These are phyloP conservation scores for Oenanthe oenanthe DNA, from an alignment of 2,113 vertebrate genomes.

Conservation along the genomic window DNA sequence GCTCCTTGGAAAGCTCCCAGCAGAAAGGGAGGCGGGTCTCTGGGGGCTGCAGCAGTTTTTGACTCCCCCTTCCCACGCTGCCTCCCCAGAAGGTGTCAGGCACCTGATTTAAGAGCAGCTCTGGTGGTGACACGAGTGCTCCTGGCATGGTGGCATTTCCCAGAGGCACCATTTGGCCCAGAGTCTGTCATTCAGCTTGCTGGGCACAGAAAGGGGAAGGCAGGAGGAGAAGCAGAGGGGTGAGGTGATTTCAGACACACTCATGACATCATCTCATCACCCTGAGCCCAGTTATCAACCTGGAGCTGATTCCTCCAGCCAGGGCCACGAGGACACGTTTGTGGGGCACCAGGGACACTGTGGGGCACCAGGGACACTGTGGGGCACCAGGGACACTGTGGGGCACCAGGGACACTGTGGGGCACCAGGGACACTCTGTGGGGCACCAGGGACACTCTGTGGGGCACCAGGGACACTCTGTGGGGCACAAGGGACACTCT, in stretches of 20 bases:
- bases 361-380: neutral
- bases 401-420: too few relatives aligned
- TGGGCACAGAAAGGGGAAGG: neutral
- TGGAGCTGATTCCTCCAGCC: neutral
- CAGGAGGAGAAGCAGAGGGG: neutral
- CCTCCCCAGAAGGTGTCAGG: neutral
- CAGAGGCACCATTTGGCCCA: neutral
- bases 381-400: too few relatives aligned
- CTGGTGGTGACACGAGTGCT: neutral
- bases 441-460: too few relatives aligned
- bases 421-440: too few relatives aligned
- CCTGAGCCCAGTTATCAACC: rapidly evolving
- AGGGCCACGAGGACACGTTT: neutral
- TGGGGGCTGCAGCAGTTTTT: neutral
- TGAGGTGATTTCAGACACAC: neutral
- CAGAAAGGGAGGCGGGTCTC: neutral
- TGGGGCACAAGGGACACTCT: too few relatives aligned
- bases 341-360: too few relatives aligned
- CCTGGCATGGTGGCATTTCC: neutral
- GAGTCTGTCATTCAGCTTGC: neutral
- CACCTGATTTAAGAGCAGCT: neutral
- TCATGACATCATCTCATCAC: rapidly evolving
- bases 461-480: too few relatives aligned
- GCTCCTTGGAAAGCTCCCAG: conserved; percentile 5
- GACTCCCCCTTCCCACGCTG: neutral